These are phyloP conservation scores for Lasioglossum villosulum DNA, from an alignment of 2,888 invertebrate species.

Conservation along the genomic window DNA sequence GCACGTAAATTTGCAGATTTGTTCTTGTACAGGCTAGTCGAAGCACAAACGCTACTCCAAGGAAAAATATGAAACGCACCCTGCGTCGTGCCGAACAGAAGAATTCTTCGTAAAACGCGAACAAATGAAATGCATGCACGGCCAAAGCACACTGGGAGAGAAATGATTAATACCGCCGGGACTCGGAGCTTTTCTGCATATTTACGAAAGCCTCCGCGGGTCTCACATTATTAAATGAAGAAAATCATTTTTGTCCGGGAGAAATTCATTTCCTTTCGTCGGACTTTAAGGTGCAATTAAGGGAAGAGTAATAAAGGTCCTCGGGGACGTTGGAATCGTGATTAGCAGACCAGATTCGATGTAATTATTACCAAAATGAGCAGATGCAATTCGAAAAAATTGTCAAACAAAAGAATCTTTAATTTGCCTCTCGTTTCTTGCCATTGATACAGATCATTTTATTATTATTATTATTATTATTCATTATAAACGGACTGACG, in stretches of 20 bases:
- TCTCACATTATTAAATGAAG: neutral
- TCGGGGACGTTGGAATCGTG: neutral
- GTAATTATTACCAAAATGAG: no score
- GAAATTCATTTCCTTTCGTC: neutral
- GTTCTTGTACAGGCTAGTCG: conserved; percentile 34
- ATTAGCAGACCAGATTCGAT: neutral
- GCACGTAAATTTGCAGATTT: conserved; percentile 58
- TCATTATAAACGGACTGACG: no score
- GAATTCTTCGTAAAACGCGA: conserved; percentile 38
- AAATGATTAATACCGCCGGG: neutral
- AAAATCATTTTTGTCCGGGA: neutral
- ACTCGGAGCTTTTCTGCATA: neutral
- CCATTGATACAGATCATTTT: no score
- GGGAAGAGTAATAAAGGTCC: neutral
- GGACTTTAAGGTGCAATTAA: neutral
- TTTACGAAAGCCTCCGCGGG: neutral
- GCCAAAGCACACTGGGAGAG: neutral
- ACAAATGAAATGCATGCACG: conserved; percentile 40
- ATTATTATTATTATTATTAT: no score
- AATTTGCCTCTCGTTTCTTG: no score
- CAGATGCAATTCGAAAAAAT: no score
- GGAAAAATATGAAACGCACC: conserved; percentile 53
- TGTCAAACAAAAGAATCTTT: no score
- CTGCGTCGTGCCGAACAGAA: conserved; percentile 43
- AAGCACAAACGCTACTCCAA: conserved; percentile 42